Evolutionary conservation across 1,140 invertebrate genomes (phyloP).

Genomic region (Akabosia matsudoensis): DNA sequence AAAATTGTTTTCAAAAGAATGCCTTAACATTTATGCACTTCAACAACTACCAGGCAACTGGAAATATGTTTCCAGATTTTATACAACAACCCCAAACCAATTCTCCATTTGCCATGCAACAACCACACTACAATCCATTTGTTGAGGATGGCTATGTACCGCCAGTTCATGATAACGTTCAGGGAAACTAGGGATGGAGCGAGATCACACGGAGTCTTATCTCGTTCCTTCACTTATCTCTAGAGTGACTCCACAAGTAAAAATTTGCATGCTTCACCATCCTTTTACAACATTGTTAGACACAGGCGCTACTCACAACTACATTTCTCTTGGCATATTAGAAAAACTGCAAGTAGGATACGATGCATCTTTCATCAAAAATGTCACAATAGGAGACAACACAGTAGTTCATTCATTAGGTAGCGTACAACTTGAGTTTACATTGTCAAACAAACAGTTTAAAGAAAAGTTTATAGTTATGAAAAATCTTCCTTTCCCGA

Average conservation of each 20-base stretch:
- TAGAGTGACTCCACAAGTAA: slow-evolving; percentile 1
- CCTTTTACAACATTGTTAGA: background rate
- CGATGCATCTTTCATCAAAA: background rate
- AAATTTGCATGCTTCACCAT: background rate
- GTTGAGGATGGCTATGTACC: background rate
- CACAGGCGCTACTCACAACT: background rate
- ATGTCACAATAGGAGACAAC: background rate
- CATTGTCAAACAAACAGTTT: background rate
- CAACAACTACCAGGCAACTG: background rate
- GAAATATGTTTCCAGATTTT: background rate
- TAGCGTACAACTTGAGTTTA: background rate
- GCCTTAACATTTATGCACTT: background rate
- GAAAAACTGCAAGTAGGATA: background rate
- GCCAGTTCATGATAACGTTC: background rate
- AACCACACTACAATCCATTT: background rate
- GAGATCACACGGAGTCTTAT: background rate
- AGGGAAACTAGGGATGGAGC: background rate
- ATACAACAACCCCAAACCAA: background rate
- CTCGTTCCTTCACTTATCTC: background rate
- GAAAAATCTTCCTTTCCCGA: background rate
- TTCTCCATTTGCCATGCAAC: background rate
- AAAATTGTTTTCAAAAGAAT: background rate
- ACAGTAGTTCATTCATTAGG: background rate
- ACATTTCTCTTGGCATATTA: background rate
- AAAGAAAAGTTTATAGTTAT: background rate